Conservation (phyloP, 2,113 vertebrate genomes). For the Eurystomus gularis region DNA sequence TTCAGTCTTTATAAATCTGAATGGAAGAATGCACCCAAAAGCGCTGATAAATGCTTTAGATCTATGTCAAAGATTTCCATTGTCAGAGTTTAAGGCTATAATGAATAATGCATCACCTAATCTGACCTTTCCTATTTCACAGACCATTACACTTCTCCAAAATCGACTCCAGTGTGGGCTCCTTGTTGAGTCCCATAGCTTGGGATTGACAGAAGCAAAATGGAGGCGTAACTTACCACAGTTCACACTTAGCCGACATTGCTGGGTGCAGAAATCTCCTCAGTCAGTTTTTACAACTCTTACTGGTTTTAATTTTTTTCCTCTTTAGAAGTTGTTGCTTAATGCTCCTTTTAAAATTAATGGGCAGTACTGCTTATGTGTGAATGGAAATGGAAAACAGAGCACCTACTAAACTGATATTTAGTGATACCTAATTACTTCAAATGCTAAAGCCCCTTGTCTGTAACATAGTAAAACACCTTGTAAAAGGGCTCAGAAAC, state of each 20-base stretch:
- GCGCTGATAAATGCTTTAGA: background rate
- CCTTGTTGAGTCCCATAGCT: background rate
- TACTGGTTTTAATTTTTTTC: background rate
- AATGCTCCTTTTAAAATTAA: background rate
- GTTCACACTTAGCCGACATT: background rate
- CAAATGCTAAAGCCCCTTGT: background rate
- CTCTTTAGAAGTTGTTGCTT: background rate
- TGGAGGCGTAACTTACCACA: accelerated
- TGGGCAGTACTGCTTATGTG: background rate
- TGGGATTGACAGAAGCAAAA: background rate
- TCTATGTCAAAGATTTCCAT: background rate
- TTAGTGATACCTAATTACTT: background rate
- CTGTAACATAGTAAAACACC: background rate
- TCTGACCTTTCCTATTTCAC: slow-evolving; percentile 19
- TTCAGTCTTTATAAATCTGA: background rate
- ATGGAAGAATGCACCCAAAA: background rate
- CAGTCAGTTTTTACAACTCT: background rate
- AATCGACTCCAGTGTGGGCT: background rate
- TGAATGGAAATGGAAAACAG: background rate
- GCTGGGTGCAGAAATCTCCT: background rate
- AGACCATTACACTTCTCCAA: background rate
- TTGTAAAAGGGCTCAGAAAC: background rate
- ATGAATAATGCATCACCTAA: slow-evolving; percentile 17
- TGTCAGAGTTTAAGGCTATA: background rate
- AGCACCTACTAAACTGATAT: background rate